A percentile compares a stretch with the other conserved stretches of the same genome.
Evolutionary conservation across 2,888 invertebrate species (phyloP).

Genomic region (Megalurothrips usitatus): DNA sequence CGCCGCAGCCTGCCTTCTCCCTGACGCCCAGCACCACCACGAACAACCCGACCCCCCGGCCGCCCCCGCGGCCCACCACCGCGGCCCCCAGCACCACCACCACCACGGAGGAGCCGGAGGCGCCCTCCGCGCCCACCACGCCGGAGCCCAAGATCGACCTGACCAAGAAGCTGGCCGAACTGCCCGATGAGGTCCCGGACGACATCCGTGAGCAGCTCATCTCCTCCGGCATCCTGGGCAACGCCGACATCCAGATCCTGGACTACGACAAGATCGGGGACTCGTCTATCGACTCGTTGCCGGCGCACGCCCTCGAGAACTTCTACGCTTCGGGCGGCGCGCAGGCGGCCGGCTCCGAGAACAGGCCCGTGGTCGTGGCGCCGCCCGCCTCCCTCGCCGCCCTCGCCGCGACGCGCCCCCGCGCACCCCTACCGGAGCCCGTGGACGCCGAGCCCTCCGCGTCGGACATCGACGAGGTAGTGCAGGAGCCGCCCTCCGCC

Average conservation of each 20-base stretch:
- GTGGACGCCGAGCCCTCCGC: slow-evolving; percentile 36
- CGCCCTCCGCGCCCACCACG: neutral
- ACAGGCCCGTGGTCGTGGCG: slow-evolving; percentile 45
- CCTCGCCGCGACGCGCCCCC: slow-evolving; percentile 50
- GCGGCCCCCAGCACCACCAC: neutral
- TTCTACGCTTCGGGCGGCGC: slow-evolving; percentile 81
- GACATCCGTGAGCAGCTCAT: slow-evolving; percentile 76
- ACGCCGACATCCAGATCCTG: slow-evolving; percentile 80
- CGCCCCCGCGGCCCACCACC: neutral
- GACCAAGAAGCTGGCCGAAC: slow-evolving; percentile 46
- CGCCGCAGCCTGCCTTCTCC: neutral
- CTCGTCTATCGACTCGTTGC: slow-evolving; percentile 73
- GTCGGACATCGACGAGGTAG: slow-evolving; percentile 2
- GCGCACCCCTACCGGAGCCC: slow-evolving; percentile 46
- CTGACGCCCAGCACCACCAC: slow-evolving; percentile 8
- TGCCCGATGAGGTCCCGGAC: slow-evolving; percentile 81
- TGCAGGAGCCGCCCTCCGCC: neutral
- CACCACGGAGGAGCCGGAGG: neutral
- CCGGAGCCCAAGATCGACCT: slow-evolving; percentile 10
- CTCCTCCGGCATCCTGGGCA: slow-evolving; percentile 78
- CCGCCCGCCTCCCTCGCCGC: slow-evolving; percentile 60
- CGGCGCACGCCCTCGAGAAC: slow-evolving; percentile 80
- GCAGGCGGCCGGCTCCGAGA: slow-evolving; percentile 51
- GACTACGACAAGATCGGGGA: slow-evolving; percentile 87
- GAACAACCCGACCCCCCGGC: neutral